These are phyloP conservation scores for Umimayanthus chanpuru DNA, from an alignment of 92 coral and sea anemone species.

Conservation along the genomic window DNA sequence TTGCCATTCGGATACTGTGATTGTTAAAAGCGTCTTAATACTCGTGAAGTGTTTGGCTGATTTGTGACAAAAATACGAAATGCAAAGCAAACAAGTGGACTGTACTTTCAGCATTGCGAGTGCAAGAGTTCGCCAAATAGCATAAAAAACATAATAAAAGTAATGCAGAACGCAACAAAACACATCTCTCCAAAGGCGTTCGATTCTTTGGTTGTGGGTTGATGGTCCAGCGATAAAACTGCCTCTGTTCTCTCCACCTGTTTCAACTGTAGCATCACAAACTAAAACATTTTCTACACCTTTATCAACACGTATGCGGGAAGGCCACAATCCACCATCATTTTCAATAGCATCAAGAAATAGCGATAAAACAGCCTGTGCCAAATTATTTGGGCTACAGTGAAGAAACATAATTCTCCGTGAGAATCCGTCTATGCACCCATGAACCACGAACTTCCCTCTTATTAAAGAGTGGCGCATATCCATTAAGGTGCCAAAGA, in stretches of 20 bases:
- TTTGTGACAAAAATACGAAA: slow-evolving; percentile 54
- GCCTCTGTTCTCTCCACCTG: slow-evolving; percentile 67
- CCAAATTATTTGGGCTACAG: slow-evolving; percentile 64
- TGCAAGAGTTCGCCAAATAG: slow-evolving; percentile 61
- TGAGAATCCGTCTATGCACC: slow-evolving; percentile 74
- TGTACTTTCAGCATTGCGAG: slow-evolving; percentile 55
- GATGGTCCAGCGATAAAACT: slow-evolving; percentile 72
- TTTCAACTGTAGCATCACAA: slow-evolving; percentile 70
- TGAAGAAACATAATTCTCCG: slow-evolving; percentile 64
- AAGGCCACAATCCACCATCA: slow-evolving; percentile 70
- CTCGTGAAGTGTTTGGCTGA: slow-evolving; percentile 62
- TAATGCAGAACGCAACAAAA: slow-evolving; percentile 58
- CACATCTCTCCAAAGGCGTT: slow-evolving; percentile 66
- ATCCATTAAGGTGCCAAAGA: slow-evolving; percentile 74
- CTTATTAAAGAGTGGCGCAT: slow-evolving; percentile 67
- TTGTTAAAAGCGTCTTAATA: too few relatives aligned
- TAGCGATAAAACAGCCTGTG: slow-evolving; percentile 62
- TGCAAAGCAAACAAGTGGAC: slow-evolving; percentile 63
- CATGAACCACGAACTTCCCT: slow-evolving; percentile 69
- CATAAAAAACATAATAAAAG: slow-evolving; percentile 64
- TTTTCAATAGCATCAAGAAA: slow-evolving; percentile 57
- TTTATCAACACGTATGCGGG: slow-evolving; percentile 66
- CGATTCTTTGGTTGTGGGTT: slow-evolving; percentile 68
- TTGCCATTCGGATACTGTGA: too few relatives aligned
- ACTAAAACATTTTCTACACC: slow-evolving; percentile 71